Evolutionary conservation across 2,797 vertebrate species (phyloP).

Genomic region (Gorsachius magnificus): DNA sequence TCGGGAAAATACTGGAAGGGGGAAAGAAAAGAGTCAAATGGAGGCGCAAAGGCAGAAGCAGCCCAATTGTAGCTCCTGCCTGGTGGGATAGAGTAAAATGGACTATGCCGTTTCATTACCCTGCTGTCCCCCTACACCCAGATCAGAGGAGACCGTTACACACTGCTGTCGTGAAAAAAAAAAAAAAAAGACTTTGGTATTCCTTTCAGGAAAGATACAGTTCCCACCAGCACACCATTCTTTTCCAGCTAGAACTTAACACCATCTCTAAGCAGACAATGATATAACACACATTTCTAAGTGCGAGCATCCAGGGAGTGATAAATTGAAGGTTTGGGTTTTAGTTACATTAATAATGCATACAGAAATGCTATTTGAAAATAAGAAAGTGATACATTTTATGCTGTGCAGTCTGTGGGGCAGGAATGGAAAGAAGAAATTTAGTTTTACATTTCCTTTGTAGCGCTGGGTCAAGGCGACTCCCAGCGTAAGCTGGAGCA

Average conservation of each 20-base stretch:
- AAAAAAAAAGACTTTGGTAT: not conserved
- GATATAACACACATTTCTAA: slow-evolving; percentile 41
- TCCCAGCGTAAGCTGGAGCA: slow-evolving; percentile 13
- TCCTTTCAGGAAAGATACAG: not conserved
- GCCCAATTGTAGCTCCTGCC: not conserved
- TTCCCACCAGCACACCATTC: not conserved
- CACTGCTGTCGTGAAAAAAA: not conserved
- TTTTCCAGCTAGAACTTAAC: slow-evolving; percentile 51
- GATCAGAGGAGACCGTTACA: not conserved
- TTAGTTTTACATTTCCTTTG: not conserved
- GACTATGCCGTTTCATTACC: not conserved
- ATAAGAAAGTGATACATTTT: slow-evolving; percentile 45
- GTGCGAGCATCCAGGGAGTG: not conserved
- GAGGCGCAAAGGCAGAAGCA: not conserved
- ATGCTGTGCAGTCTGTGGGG: not conserved
- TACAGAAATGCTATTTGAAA: slow-evolving; percentile 50
- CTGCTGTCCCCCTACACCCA: not conserved
- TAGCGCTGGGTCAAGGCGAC: slow-evolving; percentile 30
- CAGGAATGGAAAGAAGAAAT: slow-evolving; percentile 35
- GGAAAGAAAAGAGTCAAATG: not conserved
- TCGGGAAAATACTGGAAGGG: not conserved
- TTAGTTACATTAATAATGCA: slow-evolving; percentile 59
- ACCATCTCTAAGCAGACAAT: slow-evolving; percentile 45
- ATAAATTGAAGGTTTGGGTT: slow-evolving; percentile 39
- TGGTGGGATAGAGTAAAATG: not conserved